phyloP scores from a whole-genome alignment of 2,888 invertebrate genomes.

The Margaritifera margaritifera region DNA sequence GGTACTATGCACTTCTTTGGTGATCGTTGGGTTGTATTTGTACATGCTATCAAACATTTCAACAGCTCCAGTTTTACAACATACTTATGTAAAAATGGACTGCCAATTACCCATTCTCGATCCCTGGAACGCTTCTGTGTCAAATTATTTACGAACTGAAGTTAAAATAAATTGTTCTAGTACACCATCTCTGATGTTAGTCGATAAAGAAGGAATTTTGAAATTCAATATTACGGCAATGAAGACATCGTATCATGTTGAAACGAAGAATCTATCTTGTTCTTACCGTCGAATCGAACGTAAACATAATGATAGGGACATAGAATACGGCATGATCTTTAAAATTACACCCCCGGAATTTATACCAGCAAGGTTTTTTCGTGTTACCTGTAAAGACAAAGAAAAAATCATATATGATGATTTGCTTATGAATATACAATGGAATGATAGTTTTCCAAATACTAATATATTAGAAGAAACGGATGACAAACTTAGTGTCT shows the following conservation, averaged over 20 bases:
- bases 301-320: background rate
- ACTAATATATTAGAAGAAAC: conserved; percentile 5
- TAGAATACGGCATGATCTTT: conserved; percentile 2
- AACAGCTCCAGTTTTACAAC: conserved; percentile 19
- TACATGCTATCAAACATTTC: conserved; percentile 21
- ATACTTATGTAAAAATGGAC: too few species aligned
- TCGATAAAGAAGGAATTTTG: too few species aligned
- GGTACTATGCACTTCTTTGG: too few species aligned
- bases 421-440: conserved; percentile 19
- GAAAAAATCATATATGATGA: conserved; percentile 18
- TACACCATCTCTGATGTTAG: too few species aligned
- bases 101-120: too few species aligned
- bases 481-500: conserved; percentile 20
- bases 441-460: conserved; percentile 2
- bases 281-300: too few species aligned
- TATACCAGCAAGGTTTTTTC: conserved; percentile 13
- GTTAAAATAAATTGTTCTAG: too few species aligned
- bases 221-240: too few species aligned
- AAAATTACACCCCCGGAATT: conserved; percentile 21
- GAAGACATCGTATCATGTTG: too few species aligned
- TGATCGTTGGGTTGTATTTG: background rate
- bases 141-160: too few species aligned
- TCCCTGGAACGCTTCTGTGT: too few species aligned
- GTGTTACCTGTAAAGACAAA: conserved; percentile 14
- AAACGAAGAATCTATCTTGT: too few species aligned